Evolutionary conservation across 2,113 vertebrate genomes (phyloP).

Genomic region (Ancistrus triradiatus): DNA sequence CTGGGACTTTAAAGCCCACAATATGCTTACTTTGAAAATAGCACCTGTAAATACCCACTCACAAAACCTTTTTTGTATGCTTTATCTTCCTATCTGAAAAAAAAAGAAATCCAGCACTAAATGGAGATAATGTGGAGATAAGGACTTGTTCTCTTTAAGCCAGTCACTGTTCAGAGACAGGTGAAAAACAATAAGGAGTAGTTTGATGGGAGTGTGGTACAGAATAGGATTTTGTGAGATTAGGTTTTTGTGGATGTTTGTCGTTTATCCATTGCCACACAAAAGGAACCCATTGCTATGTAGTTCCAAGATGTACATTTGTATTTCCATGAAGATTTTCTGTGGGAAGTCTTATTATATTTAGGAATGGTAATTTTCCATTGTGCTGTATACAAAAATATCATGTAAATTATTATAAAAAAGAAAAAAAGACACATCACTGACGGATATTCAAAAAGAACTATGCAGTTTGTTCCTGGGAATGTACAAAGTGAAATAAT

Average conservation of each 20-base stretch:
- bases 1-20: background rate
- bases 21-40: slow-evolving; percentile 8
- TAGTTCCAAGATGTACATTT: background rate
- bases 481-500: slow-evolving; percentile 37
- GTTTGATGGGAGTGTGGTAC: background rate
- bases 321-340: slow-evolving; percentile 6
- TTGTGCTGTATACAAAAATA: slow-evolving; percentile 10
- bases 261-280: background rate
- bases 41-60: slow-evolving; percentile 26
- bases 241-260: background rate
- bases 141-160: slow-evolving; percentile 14
- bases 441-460: background rate
- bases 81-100: slow-evolving; percentile 11
- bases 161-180: slow-evolving; percentile 23
- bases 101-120: slow-evolving; percentile 12
- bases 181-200: slow-evolving; percentile 4
- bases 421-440: too few species aligned
- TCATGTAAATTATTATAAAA: slow-evolving; percentile 8
- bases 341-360: slow-evolving; percentile 7
- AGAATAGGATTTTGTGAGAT: slow-evolving; percentile 4
- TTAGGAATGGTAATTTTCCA: slow-evolving; percentile 12
- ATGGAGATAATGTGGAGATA: slow-evolving; percentile 29
- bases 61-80: slow-evolving; percentile 17
- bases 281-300: too few species aligned
- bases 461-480: background rate